Evolutionary conservation across 2,797 vertebrate species (phyloP), one percentile per base, ranked within the genome.

Genomic region (Scleropages formosus): DNA sequence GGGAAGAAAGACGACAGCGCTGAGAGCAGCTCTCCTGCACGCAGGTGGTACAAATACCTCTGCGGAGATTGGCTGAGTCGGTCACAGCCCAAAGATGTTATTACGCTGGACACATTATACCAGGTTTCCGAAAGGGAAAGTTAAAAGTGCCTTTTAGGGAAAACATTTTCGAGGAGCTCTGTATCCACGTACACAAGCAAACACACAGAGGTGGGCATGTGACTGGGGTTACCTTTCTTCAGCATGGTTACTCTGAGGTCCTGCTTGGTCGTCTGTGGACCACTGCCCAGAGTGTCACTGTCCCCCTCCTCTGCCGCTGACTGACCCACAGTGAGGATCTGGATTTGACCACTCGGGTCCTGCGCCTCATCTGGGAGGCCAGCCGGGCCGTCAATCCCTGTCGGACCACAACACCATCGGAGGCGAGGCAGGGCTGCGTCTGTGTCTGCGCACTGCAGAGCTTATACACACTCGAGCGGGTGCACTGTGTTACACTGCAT

Each of bases 171-270:
- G 4, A n/a, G 3, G 9, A 61, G 15, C 10, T n/a, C 0, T 22
- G 26, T 16, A 1, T 18, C 8, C 27, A 11, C 20, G 20, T 47
- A 47, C 39, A 31, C 8, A 64, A 27, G 15, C 61, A 61, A 75
- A 77, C 27, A 58, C 27, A 27, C 47, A 72, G 39, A 26, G 65
- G 31, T 60, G 53, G 13, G 58, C 11, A 6, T 18, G 24, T 4
- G 27, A 15, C 11, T 4, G 26, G 46, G 8, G 39, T 71, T 92
- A 99, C 98, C 98, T 93, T 98, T 98, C 86, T 97, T 98, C 82
- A 98, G 95, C 97, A 98, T 96, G 83, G 93, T 93, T 88, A 95
- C 91, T 79, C 93, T 90, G 81, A 98, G 93, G 82, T 99, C 96
- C 88, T 98, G 96, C 83, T 95, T 96, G 83, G 92, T 91, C 89